Conservation (phyloP, 2,113 vertebrate species). For the Plecotus auritus region DNA sequence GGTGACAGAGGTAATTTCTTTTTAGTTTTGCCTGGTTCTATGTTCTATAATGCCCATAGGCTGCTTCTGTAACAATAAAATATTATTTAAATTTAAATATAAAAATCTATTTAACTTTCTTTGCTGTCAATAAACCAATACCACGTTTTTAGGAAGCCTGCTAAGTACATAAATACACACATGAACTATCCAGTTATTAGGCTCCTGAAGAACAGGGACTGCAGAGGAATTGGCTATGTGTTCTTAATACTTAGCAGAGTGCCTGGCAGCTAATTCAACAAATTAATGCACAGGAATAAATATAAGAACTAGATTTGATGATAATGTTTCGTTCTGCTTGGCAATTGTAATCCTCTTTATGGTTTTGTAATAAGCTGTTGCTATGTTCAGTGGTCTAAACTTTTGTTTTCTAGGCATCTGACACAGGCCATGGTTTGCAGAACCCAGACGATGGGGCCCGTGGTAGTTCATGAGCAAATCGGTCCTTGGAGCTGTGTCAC, state of each 20-base stretch:
- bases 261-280: neutral
- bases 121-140: neutral
- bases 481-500: neutral
- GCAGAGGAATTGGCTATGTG: neutral
- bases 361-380: neutral
- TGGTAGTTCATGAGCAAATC: neutral
- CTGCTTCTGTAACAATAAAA: constrained; percentile 13
- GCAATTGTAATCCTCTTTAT: neutral
- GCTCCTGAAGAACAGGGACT: neutral
- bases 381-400: neutral
- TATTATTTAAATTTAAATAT: constrained; percentile 10
- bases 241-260: neutral
- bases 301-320: neutral
- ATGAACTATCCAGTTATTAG: neutral
- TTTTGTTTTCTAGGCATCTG: neutral
- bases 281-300: neutral
- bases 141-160: neutral
- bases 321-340: neutral
- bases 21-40: neutral
- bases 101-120: neutral
- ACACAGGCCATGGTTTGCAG: neutral
- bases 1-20: neutral
- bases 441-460: neutral
- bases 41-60: neutral
- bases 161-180: neutral